Base-by-base conservation (phyloP, 2,797 vertebrate species). In the Typhlichthys eigenmanni region DNA sequence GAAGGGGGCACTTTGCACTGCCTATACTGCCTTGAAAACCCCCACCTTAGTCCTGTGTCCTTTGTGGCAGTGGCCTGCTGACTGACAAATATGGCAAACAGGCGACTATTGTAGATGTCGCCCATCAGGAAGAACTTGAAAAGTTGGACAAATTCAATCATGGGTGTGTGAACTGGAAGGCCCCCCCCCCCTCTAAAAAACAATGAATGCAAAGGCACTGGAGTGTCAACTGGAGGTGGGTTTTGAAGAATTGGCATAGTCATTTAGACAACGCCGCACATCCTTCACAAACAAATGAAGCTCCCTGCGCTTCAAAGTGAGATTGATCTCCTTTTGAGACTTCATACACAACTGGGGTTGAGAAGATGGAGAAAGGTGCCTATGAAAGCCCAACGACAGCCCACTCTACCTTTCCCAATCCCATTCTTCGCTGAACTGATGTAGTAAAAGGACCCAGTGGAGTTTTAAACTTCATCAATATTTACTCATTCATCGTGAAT, bases 241-340 rank as follows among this genome's bases (percentile, higher is more conserved):
- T 91, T 92, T 89, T 93, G 91, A 92, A 88, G 91, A 93, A 93
- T 91, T 85, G 88, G 86, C 87, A 71, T 84, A 89, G 84, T 89
- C 85, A 87, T 91, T 88, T 91, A 91, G 87, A 88, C 83, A 80
- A 79, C 80, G 85, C 91, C 91, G 92, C 88, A 77, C 91, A 87
- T 92, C 85, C 89, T 82, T 84, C 90, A 77, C 90, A 92, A 93
- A 93, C 92, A 93, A 93, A 94, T 93, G 89, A 92, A 92, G 87
- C 78, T 91, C 79, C 83, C 83, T 73, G 82, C 54, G 85, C 83
- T 84, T 93, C 90, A 94, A 92, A 95, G 93, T 94, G 92, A 95
- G 94, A 95, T 93, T 94, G 93, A 94, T 91, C 90, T 92, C 87
- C 87, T 91, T 90, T 88, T 87, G 89, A 90, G 82, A 87, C 87